Conservation (phyloP, 1,140 invertebrate species). For the Hirudo medicinalis region DNA sequence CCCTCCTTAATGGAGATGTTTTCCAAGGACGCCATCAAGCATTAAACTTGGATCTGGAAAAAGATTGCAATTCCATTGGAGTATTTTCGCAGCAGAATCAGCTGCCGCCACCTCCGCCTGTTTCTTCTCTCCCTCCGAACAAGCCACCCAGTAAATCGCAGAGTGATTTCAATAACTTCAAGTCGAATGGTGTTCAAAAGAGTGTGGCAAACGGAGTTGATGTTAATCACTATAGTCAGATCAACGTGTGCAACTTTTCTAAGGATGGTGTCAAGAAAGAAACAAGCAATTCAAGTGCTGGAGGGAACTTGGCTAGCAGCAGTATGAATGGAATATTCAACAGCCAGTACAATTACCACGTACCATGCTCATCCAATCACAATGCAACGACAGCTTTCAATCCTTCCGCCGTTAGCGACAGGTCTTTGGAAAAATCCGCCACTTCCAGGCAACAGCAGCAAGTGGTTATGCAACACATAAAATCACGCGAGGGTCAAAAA, state of each 20-base stretch:
- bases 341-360: constrained; percentile 7
- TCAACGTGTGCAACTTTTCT: neutral
- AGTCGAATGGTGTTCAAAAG: neutral
- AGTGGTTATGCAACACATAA: neutral
- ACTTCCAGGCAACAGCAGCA: neutral
- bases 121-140: too few relatives aligned
- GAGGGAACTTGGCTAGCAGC: neutral
- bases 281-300: neutral
- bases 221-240: neutral
- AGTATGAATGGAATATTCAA: constrained; percentile 2
- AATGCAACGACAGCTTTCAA: constrained; percentile 2
- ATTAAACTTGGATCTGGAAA: too few relatives aligned
- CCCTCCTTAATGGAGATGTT: too few relatives aligned
- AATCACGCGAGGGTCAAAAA: too few relatives aligned
- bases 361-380: neutral
- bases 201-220: neutral
- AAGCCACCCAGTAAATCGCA: neutral
- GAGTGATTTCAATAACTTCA: neutral
- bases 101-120: too few relatives aligned
- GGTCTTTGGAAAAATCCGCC: constrained; percentile 1
- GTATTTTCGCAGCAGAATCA: too few relatives aligned
- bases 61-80: too few relatives aligned
- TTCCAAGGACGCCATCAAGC: too few relatives aligned
- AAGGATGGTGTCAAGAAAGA: neutral
- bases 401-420: constrained; percentile 1